Percentiles rank a stretch among this genome's conserved stretches.
phyloP scores from a whole-genome alignment of 2,888 invertebrate genomes.

The Eupithecia inturbata region DNA sequence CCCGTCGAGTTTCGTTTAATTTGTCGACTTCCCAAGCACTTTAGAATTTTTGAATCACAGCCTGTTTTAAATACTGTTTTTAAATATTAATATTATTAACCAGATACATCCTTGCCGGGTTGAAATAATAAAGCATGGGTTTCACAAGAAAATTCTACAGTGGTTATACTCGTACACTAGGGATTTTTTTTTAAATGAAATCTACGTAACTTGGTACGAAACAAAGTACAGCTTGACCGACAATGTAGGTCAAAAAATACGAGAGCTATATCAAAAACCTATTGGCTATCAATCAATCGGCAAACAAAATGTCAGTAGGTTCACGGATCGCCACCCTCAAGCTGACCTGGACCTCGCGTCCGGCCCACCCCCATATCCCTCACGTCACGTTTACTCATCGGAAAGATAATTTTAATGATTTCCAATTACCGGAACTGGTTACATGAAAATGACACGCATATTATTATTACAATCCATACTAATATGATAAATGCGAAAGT shows the following conservation, averaged over 20 bases:
- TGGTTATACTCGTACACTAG: neutral
- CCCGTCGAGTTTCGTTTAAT: too few relatives aligned
- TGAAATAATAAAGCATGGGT: neutral
- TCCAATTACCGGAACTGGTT: neutral
- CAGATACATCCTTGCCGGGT: neutral
- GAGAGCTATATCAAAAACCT: slow-evolving; percentile 40
- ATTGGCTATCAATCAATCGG: slow-evolving; percentile 54
- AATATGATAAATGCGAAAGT: neutral
- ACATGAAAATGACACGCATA: neutral
- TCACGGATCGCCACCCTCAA: slow-evolving; percentile 39
- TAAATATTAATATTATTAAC: too few relatives aligned
- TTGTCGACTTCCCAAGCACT: too few relatives aligned
- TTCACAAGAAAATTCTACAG: neutral
- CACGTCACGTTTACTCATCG: neutral
- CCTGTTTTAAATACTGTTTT: too few relatives aligned
- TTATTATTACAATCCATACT: neutral
- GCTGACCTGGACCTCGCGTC: slow-evolving; percentile 34
- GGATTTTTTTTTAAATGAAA: neutral
- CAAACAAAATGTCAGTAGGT: slow-evolving; percentile 54
- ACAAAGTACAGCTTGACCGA: neutral
- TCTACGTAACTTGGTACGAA: neutral
- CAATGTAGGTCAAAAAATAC: neutral
- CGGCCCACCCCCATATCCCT: slow-evolving; percentile 30
- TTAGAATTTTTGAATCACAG: too few relatives aligned
- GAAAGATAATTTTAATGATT: neutral